Evolutionary conservation across 2,113 vertebrate genomes (phyloP).

Genomic region (Telmatochromis bifrenatus): DNA sequence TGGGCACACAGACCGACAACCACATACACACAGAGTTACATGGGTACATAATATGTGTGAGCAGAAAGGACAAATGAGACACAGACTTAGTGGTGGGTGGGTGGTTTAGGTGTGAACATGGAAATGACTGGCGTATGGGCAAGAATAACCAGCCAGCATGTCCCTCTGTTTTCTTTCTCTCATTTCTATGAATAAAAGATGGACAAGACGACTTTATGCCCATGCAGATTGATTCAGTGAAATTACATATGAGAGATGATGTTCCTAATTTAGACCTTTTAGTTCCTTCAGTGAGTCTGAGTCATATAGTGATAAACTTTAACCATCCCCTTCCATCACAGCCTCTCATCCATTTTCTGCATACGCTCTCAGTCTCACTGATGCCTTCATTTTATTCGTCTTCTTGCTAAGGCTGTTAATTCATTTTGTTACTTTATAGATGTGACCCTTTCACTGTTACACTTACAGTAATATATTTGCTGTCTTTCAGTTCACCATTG

Average conservation of each 20-base stretch:
- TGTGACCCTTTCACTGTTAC: not conserved
- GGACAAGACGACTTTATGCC: not conserved
- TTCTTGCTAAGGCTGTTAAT: not conserved
- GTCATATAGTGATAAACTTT: not conserved
- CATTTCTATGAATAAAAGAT: constrained; percentile 34
- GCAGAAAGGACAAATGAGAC: constrained; percentile 27
- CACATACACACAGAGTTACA: not conserved
- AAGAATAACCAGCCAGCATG: constrained; percentile 32
- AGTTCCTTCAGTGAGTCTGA: not conserved
- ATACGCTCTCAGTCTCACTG: not conserved
- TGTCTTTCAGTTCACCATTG: not conserved
- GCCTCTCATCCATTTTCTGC: not conserved
- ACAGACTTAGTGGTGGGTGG: constrained; percentile 32
- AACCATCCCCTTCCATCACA: not conserved
- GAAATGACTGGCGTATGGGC: constrained; percentile 56
- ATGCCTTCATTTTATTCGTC: not conserved
- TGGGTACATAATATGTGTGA: constrained; percentile 2
- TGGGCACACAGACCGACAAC: not conserved
- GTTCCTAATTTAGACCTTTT: not conserved
- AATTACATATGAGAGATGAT: not conserved
- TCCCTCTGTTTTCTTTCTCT: constrained; percentile 17
- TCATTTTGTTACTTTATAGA: not conserved
- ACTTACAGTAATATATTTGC: not conserved
- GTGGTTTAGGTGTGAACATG: constrained; percentile 55
- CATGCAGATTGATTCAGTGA: not conserved